phyloP scores from a whole-genome alignment of 2,888 invertebrate species.

The Acanthococcus lagerstroemiae region DNA sequence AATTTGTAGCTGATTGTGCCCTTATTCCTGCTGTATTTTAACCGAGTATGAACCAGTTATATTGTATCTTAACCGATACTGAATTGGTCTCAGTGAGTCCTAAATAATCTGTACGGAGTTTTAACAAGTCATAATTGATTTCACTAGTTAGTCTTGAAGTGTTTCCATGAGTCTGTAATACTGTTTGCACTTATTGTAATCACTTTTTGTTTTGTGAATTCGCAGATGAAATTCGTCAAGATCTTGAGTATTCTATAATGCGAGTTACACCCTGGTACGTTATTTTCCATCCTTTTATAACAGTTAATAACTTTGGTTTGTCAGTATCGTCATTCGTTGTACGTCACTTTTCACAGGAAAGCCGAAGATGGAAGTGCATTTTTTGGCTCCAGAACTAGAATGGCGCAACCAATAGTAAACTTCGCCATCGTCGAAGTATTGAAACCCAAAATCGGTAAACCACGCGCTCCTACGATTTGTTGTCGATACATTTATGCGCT shows the following conservation, averaged over 20 bases:
- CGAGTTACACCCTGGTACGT: constrained; percentile 86
- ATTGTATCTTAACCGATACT: too few relatives aligned
- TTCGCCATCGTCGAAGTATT: constrained; percentile 93
- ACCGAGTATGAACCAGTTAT: too few relatives aligned
- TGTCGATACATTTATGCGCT: background rate
- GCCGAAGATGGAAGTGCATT: constrained; percentile 75
- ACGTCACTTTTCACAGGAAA: constrained; percentile 50
- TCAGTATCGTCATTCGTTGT: background rate
- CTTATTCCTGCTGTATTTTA: too few relatives aligned
- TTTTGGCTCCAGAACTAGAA: constrained; percentile 98
- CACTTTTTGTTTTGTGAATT: constrained; percentile 37
- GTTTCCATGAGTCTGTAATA: background rate
- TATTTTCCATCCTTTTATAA: background rate
- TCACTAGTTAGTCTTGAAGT: too few relatives aligned
- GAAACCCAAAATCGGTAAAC: constrained; percentile 64
- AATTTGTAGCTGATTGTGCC: too few relatives aligned
- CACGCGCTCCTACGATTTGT: background rate
- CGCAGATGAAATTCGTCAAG: constrained; percentile 93
- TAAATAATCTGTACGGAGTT: too few relatives aligned
- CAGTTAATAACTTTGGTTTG: too few relatives aligned
- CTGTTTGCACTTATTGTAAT: constrained; percentile 2
- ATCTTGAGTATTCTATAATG: constrained; percentile 93
- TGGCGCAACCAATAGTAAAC: constrained; percentile 88
- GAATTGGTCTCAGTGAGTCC: too few relatives aligned
- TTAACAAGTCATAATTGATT: too few relatives aligned